Base-by-base conservation (phyloP, 1,140 invertebrate genomes). In the Anoplophora glabripennis region DNA sequence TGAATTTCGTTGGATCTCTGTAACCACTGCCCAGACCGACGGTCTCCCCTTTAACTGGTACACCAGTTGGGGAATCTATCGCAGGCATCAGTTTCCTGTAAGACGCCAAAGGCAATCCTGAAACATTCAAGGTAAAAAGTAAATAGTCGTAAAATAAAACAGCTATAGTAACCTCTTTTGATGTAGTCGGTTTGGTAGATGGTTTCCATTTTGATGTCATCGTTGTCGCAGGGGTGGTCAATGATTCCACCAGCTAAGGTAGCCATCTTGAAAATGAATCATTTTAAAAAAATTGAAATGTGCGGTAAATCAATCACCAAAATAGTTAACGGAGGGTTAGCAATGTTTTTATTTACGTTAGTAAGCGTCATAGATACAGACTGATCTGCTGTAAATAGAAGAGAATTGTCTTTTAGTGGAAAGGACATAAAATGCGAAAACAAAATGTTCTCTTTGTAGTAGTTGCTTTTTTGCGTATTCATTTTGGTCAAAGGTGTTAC, bases 121-220 rank as follows among this genome's bases (percentile, higher is more conserved):
- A 15, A 14, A n/a, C 18, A 49, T 44, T 15, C 48, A 58, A 52
- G 3, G 14, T 53, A n/a, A 40, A 57, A 57, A 4, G 7, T 8
- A 5, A 28, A 35, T 21, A 34, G 21, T 12, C 44, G 33, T 33
- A 40, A n/a, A 15, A 21, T 14, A 12, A 40, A 15, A 38, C 40
- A 15, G 28, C 11, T 58, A 1, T 17, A 12, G 7, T 34, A 21
- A 18, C 82, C 80, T 78, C 79, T 74, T 71, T 82, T 83, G 35
- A 77, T 75, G 59, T 77, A 84, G 45, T 82, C 83, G 0, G 77
- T 78, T 71, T 83, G 79, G 63, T 84, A 85, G 65, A 84, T 79
- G 4, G 79, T 82, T 28, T 76, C 72, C 80, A 84, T 83, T 68
- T 80, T 80, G 14, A 77, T 79, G 57, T 85, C 81, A 9, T 80